These are phyloP conservation scores for Bubalus kerabau DNA, from an alignment of 2,113 vertebrate genomes.

Conservation along the genomic window DNA sequence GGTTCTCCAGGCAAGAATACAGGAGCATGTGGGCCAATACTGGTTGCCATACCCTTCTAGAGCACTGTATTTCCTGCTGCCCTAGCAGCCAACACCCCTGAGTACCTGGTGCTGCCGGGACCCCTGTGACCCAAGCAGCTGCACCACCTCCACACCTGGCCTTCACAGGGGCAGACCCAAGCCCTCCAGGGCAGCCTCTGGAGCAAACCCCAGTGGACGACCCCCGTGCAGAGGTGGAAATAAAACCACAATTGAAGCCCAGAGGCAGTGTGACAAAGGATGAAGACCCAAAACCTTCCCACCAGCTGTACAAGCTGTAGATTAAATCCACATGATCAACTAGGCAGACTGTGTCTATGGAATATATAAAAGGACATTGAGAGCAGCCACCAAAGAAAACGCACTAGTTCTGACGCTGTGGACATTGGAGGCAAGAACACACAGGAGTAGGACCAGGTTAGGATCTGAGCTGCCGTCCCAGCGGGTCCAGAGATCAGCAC, in stretches of 20 bases:
- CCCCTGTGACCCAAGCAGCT: fast-evolving
- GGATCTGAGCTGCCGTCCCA: neutral
- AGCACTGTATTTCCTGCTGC: neutral
- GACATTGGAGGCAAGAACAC: neutral
- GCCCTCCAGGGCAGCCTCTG: neutral
- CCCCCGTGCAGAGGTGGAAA: fast-evolving
- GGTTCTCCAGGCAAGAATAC: neutral
- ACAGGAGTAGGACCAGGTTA: neutral
- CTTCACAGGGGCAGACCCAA: neutral
- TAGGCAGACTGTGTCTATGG: neutral
- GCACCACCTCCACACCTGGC: neutral
- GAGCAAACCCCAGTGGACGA: neutral
- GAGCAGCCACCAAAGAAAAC: neutral
- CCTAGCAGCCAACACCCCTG: fast-evolving
- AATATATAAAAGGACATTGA: neutral
- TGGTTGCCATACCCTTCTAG: neutral
- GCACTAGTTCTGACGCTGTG: neutral
- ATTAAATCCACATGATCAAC: neutral
- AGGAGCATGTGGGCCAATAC: neutral
- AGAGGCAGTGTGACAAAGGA: neutral
- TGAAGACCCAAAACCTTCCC: neutral
- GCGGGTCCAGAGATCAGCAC: neutral
- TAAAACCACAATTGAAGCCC: neutral
- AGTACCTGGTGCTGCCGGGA: neutral
- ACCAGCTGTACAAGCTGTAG: neutral